phyloP scores from a whole-genome alignment of 2,888 invertebrate genomes.

The Aphidoletes aphidimyza region DNA sequence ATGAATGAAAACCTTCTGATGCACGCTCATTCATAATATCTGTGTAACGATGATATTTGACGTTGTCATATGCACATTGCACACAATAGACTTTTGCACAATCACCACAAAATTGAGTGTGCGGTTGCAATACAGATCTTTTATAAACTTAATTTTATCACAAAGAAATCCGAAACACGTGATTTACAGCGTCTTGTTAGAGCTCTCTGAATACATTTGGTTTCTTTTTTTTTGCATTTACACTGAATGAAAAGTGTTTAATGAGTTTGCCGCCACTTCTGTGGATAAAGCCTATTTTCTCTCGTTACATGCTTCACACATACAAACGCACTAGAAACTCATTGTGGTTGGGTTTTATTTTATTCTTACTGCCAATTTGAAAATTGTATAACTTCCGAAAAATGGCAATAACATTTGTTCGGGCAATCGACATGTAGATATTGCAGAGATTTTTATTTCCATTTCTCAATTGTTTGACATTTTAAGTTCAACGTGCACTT shows the following conservation, averaged over 20 bases:
- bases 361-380: too few species aligned
- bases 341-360: too few species aligned
- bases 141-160: not conserved
- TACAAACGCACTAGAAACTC: too few species aligned
- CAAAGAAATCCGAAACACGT: not conserved
- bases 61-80: too few species aligned
- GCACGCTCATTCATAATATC: not conserved
- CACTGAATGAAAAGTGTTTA: not conserved
- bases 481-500: too few species aligned
- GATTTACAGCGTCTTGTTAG: not conserved
- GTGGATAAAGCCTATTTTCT: constrained; percentile 27
- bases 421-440: too few species aligned
- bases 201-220: not conserved
- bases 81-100: not conserved
- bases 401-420: too few species aligned
- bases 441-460: too few species aligned
- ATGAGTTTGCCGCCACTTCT: not conserved
- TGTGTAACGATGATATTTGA: constrained; percentile 15
- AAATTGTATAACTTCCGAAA: too few species aligned
- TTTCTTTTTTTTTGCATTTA: not conserved
- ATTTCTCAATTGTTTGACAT: too few species aligned
- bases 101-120: not conserved
- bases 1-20: constrained; percentile 16
- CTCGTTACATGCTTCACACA: too few species aligned
- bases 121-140: not conserved